A percentile compares a stretch with the other conserved stretches of the same genome.
Conservation (phyloP, 2,113 vertebrate species). For the Myrmecobius fasciatus region DNA sequence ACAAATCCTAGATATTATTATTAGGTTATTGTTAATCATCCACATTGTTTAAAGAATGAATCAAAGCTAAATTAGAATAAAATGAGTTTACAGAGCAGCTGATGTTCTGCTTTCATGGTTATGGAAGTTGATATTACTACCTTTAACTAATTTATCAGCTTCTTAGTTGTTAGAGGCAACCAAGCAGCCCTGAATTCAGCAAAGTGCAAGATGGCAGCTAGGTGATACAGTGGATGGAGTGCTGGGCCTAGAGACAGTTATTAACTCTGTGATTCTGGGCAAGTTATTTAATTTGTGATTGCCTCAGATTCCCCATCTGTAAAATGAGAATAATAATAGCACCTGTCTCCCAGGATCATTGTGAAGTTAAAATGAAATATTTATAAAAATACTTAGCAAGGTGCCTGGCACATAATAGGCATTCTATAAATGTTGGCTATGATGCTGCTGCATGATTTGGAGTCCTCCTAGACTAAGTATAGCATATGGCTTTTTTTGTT, state of each 20-base stretch:
- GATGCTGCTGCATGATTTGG: neutral
- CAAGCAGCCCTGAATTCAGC: conserved; percentile 12
- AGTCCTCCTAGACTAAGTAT: conserved; percentile 21
- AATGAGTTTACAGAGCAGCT: neutral
- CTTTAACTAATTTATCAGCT: conserved; percentile 13
- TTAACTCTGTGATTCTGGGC: neutral
- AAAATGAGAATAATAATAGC: neutral
- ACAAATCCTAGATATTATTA: neutral
- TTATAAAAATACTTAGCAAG: neutral
- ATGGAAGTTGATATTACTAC: conserved; percentile 8
- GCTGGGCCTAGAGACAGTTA: neutral
- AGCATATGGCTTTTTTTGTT: conserved; percentile 53
- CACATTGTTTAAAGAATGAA: neutral
- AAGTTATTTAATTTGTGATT: neutral
- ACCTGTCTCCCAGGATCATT: neutral
- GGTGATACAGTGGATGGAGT: neutral
- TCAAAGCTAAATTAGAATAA: neutral
- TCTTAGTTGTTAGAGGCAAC: neutral
- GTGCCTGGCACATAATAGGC: neutral
- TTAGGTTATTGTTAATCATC: neutral
- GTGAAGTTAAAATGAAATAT: neutral
- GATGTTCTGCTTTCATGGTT: neutral
- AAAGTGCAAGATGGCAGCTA: rapidly evolving
- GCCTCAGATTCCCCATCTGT: neutral
- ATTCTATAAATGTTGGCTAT: neutral